Conservation (phyloP, 1,140 invertebrate genomes). For the Pinna nobilis region DNA sequence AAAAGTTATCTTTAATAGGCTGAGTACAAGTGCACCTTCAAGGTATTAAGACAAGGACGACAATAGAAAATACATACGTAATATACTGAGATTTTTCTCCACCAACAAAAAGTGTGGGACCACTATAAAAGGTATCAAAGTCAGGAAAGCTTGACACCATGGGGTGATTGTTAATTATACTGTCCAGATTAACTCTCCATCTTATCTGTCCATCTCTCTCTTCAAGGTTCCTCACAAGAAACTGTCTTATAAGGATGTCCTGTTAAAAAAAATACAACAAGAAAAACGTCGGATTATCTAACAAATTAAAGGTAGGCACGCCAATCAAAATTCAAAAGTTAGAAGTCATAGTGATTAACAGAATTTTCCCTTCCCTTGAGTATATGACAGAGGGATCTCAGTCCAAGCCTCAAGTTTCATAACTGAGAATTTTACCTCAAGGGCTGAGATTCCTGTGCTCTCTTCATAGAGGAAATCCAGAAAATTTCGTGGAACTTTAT, state of each 20-base stretch:
- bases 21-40: neutral
- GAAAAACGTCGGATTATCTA: no score
- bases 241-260: constrained; percentile 78
- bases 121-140: constrained; percentile 76
- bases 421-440: no score
- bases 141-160: constrained; percentile 76
- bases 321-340: no score
- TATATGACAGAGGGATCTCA: no score
- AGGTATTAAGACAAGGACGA: neutral
- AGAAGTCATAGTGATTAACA: neutral
- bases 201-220: constrained; percentile 77
- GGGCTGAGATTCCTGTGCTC: no score
- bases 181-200: constrained; percentile 86
- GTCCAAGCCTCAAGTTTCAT: no score
- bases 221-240: constrained; percentile 86
- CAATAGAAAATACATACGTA: constrained; percentile 75
- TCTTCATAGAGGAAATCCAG: no score
- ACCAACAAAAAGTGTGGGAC: constrained; percentile 87
- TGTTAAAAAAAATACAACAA: constrained; percentile 52
- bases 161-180: constrained; percentile 81
- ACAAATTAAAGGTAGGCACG: neutral
- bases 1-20: no score
- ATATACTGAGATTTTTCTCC: constrained; percentile 88
- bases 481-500: no score
- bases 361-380: no score